Evolutionary conservation across 2,113 vertebrate genomes (phyloP).

Genomic region (Nasalis larvatus): DNA sequence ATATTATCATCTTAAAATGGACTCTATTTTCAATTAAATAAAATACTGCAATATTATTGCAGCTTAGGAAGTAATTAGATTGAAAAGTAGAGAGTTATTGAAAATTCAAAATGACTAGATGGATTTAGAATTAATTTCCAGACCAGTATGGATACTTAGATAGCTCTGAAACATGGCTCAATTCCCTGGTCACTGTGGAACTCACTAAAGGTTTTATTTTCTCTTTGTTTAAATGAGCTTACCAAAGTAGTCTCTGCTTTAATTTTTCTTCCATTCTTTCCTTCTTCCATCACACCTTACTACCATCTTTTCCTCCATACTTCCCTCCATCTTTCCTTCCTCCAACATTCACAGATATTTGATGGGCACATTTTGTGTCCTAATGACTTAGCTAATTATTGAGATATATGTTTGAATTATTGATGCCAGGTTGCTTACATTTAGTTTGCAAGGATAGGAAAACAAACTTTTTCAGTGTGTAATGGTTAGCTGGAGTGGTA

Average conservation of each 20-base stretch:
- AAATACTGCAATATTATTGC: not conserved
- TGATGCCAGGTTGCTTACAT: not conserved
- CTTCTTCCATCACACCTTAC: not conserved
- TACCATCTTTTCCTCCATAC: not conserved
- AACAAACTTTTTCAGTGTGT: not conserved
- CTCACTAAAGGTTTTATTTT: not conserved
- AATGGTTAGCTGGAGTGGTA: not conserved
- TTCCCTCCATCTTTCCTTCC: not conserved
- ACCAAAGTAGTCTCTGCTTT: not conserved
- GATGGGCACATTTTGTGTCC: not conserved
- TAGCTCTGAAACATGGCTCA: not conserved
- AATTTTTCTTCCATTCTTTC: not conserved
- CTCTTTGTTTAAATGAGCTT: not conserved
- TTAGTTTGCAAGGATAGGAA: not conserved
- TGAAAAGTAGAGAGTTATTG: not conserved
- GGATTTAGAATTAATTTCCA: constrained; percentile 21
- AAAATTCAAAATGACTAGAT: not conserved
- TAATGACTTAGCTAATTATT: not conserved
- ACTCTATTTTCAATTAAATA: not conserved
- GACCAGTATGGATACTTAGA: not conserved
- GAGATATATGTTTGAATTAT: not conserved
- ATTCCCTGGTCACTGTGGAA: not conserved
- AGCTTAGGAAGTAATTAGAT: not conserved
- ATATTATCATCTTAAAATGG: constrained; percentile 19
- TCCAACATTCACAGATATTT: not conserved